Conservation (phyloP, 2,888 invertebrate genomes). For the Drosophila kanekoi region DNA sequence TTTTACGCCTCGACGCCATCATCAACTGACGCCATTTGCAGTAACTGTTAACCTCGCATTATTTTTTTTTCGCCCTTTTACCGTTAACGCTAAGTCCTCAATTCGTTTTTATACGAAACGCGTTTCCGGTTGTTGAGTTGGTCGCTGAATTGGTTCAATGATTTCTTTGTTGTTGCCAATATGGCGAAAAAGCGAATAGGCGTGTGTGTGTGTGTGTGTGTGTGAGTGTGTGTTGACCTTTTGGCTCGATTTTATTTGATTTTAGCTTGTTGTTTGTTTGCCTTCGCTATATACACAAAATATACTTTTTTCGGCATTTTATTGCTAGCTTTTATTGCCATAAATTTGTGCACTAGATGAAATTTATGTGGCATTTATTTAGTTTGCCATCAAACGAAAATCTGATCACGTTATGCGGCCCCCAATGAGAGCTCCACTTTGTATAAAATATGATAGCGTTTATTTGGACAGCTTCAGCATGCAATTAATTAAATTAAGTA, state of each 20-base stretch:
- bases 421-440: neutral
- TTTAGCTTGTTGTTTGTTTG: conserved; percentile 50
- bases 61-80: conserved; percentile 61
- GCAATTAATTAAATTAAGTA: conserved; percentile 60
- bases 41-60: conserved; percentile 45
- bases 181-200: conserved; percentile 11
- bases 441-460: conserved; percentile 16
- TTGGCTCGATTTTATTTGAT: conserved; percentile 55
- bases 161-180: conserved; percentile 69
- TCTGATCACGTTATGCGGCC: conserved; percentile 9
- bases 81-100: conserved; percentile 76
- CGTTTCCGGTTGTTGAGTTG: conserved; percentile 82
- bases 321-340: conserved; percentile 51
- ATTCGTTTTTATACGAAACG: conserved; percentile 81
- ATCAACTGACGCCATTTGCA: conserved; percentile 75
- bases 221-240: conserved; percentile 22
- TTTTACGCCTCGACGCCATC: conserved; percentile 78
- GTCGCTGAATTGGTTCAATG: conserved; percentile 82
- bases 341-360: conserved; percentile 47
- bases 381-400: conserved; percentile 43
- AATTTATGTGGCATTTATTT: conserved; percentile 61
- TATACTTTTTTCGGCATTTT: conserved; percentile 32
- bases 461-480: conserved; percentile 30
- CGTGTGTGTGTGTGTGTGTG: conserved; percentile 4
- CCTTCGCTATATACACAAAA: neutral